These are phyloP conservation scores for Brachionus rotundiformis DNA, from an alignment of 1,140 invertebrate genomes.

Conservation along the genomic window DNA sequence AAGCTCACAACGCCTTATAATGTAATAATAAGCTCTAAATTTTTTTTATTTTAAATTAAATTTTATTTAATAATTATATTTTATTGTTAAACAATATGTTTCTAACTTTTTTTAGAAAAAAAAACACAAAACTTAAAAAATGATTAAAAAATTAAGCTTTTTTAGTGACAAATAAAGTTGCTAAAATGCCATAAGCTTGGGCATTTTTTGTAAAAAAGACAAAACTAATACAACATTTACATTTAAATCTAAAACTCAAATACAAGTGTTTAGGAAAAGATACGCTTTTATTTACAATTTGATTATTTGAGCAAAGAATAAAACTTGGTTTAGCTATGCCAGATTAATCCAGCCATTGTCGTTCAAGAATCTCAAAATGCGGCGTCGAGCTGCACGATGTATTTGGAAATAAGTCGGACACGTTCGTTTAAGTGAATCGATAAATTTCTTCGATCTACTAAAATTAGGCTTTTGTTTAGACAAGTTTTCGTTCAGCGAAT, in stretches of 20 bases:
- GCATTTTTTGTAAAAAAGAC: background rate
- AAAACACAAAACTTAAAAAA: slow-evolving; percentile 8
- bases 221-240: background rate
- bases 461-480: slow-evolving; percentile 60
- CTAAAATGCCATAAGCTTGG: background rate
- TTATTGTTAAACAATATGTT: background rate
- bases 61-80: background rate
- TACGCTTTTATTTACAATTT: slow-evolving; percentile 1
- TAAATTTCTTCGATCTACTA: slow-evolving; percentile 61
- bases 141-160: background rate
- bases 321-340: background rate
- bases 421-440: slow-evolving; percentile 62
- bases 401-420: slow-evolving; percentile 39
- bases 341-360: slow-evolving; percentile 63
- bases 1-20: slow-evolving; percentile 22
- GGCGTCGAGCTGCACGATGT: slow-evolving; percentile 54
- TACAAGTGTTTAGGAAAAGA: background rate
- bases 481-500: slow-evolving; percentile 58
- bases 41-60: background rate
- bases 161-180: background rate
- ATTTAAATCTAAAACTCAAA: slow-evolving; percentile 21
- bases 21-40: background rate
- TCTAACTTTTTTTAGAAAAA: slow-evolving; percentile 28
- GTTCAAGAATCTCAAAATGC: slow-evolving; percentile 63
- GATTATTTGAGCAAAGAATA: background rate